Conservation (phyloP, 2,113 vertebrate genomes). For the Hirundichthys speculiger region DNA sequence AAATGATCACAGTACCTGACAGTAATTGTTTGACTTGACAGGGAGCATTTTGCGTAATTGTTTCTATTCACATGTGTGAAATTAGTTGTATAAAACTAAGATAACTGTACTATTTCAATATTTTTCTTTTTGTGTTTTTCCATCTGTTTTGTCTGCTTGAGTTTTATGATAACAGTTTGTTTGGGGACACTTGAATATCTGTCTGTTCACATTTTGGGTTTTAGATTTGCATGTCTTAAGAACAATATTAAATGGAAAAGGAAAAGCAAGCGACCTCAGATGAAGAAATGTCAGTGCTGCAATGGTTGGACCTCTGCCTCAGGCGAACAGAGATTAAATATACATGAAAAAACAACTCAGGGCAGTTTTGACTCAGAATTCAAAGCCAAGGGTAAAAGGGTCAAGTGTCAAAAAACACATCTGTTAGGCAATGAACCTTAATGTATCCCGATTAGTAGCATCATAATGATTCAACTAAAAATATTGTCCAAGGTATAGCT, state of each 20-base stretch:
- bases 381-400: conserved; percentile 10
- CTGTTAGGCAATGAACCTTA: background rate
- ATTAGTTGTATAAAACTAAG: background rate
- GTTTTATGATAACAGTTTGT: too few species aligned
- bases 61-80: background rate
- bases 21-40: background rate
- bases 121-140: too few species aligned
- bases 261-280: conserved; percentile 18
- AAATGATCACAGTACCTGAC: background rate
- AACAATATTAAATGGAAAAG: conserved; percentile 6
- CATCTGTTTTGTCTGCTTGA: too few species aligned
- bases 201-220: background rate
- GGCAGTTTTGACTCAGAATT: conserved; percentile 3
- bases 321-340: conserved; percentile 34
- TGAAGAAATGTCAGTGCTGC: conserved; percentile 21
- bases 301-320: conserved; percentile 16
- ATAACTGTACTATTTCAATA: too few species aligned
- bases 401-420: conserved; percentile 3
- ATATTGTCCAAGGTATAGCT: background rate
- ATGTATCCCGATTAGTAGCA: background rate
- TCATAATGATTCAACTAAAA: background rate
- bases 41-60: background rate
- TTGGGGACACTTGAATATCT: background rate
- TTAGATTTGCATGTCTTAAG: background rate
- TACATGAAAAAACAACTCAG: conserved; percentile 20